Percentiles rank a stretch among this genome's conserved stretches.
Evolutionary conservation across 2,797 vertebrate genomes (phyloP).

Genomic region (Malurus splendens): DNA sequence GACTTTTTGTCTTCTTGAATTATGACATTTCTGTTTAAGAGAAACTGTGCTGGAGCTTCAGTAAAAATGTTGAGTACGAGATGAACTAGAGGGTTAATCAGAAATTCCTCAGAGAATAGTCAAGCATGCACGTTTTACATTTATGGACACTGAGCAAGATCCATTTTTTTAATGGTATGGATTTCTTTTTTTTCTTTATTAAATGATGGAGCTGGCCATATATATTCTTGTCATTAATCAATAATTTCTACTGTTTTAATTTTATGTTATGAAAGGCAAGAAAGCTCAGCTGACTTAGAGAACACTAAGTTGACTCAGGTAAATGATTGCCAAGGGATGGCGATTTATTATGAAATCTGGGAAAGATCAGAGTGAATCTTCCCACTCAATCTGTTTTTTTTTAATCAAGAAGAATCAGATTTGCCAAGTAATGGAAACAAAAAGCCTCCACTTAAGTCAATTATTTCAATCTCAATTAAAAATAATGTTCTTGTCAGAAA

Average conservation of each 20-base stretch:
- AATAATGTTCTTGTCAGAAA: background rate
- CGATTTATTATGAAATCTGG: background rate
- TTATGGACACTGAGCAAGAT: background rate
- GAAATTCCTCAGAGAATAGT: background rate
- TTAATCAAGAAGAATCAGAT: background rate
- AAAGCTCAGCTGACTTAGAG: background rate
- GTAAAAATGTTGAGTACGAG: background rate
- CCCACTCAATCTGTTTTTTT: background rate
- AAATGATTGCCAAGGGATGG: background rate
- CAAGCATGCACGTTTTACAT: background rate
- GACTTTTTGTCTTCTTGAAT: background rate
- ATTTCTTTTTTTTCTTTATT: background rate
- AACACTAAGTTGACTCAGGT: conserved; percentile 14
- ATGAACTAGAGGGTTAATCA: background rate
- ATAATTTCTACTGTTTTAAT: conserved; percentile 47
- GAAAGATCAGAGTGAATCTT: background rate
- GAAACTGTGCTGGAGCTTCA: background rate
- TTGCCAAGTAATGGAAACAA: background rate
- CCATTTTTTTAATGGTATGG: conserved; percentile 15
- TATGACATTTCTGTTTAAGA: background rate
- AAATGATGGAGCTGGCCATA: background rate
- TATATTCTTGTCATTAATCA: conserved; percentile 47
- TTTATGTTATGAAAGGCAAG: conserved; percentile 17
- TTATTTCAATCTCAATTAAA: conserved; percentile 23
- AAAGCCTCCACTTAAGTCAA: background rate